Evolutionary conservation across 30 jellyfish, hydroid and myxozoan species (phyloP).

Genomic region (Clytia hemisphaerica): DNA sequence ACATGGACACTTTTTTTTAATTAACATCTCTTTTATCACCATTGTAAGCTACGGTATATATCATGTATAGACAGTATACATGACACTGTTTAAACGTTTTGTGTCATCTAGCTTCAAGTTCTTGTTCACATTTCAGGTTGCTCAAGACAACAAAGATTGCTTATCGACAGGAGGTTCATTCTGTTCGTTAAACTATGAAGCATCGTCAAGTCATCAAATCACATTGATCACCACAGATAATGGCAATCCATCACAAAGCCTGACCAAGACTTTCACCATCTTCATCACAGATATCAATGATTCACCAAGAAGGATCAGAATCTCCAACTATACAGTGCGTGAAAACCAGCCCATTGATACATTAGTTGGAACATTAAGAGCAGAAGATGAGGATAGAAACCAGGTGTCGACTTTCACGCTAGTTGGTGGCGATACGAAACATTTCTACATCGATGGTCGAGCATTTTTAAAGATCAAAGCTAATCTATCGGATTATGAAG

Average conservation of each 20-base stretch:
- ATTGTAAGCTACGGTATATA: too few relatives aligned
- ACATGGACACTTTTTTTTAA: too few relatives aligned
- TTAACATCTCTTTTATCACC: too few relatives aligned
- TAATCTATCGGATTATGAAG: conserved; percentile 52
- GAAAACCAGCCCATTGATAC: conserved; percentile 58
- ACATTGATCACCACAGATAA: conserved; percentile 47
- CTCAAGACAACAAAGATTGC: conserved; percentile 45
- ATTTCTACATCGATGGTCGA: conserved; percentile 41
- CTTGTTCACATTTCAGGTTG: conserved; percentile 41
- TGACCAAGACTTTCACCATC: conserved; percentile 50
- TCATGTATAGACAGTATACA: too few relatives aligned
- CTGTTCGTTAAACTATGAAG: conserved; percentile 54
- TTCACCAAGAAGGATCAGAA: conserved; percentile 49
- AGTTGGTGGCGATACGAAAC: conserved; percentile 32
- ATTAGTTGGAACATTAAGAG: conserved; percentile 56
- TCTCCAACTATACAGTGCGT: conserved; percentile 37
- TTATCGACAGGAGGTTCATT: conserved; percentile 37
- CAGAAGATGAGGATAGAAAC: conserved; percentile 56
- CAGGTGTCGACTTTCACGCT: conserved; percentile 36
- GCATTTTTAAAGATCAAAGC: too few relatives aligned
- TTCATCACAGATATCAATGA: conserved; percentile 59
- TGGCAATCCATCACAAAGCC: conserved; percentile 48
- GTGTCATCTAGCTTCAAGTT: too few relatives aligned
- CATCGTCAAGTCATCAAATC: conserved; percentile 5
- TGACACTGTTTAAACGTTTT: too few relatives aligned